phyloP scores from a whole-genome alignment of 2,888 invertebrate species.

The Morpho deidamia region DNA sequence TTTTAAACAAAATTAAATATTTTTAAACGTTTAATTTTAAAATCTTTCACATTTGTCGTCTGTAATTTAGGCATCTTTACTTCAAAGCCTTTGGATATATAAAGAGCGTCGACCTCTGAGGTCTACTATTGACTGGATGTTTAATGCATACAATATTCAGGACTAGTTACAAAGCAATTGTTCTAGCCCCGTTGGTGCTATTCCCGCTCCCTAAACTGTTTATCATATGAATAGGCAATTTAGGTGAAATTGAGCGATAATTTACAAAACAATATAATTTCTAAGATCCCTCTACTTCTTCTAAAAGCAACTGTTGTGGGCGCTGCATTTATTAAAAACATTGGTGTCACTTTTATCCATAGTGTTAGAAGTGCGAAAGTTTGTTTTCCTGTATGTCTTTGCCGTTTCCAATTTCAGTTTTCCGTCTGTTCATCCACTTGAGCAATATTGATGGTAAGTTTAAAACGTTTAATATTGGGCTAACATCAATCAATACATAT shows the following conservation, averaged over 20 bases:
- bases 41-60: not conserved
- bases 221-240: conserved; percentile 17
- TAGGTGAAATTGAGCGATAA: conserved; percentile 3
- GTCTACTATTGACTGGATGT: conserved; percentile 18
- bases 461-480: too few species aligned
- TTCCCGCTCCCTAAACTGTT: conserved; percentile 18
- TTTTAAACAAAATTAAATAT: too few species aligned
- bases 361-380: too few species aligned
- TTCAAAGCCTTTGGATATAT: conserved; percentile 5
- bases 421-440: too few species aligned
- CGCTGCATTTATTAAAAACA: too few species aligned
- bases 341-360: too few species aligned
- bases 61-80: not conserved
- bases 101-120: conserved; percentile 4
- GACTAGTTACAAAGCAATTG: conserved; percentile 28
- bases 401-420: too few species aligned
- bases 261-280: conserved; percentile 3
- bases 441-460: too few species aligned
- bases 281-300: not conserved
- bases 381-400: too few species aligned
- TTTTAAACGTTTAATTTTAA: too few species aligned
- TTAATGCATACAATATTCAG: conserved; percentile 21
- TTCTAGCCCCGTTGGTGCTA: conserved; percentile 20
- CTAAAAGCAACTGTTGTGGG: too few species aligned
- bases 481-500: too few species aligned